These are phyloP conservation scores for Malurus melanocephalus DNA, from an alignment of 2,113 vertebrate genomes.

Conservation along the genomic window DNA sequence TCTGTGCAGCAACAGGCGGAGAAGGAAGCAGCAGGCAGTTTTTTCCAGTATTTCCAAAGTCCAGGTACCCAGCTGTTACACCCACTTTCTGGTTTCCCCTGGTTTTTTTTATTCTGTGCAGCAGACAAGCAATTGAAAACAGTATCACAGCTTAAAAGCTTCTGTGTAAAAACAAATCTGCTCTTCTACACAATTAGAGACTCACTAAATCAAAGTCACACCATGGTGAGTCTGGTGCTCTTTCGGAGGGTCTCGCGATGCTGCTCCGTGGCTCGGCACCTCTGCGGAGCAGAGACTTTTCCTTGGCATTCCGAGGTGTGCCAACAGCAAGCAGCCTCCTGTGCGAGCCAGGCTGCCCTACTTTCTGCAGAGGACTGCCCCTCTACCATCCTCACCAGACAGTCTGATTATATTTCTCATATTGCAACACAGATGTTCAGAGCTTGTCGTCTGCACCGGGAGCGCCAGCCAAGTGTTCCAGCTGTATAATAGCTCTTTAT, in stretches of 20 bases:
- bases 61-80: slow-evolving; percentile 65
- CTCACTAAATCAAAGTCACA: neutral
- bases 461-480: slow-evolving; percentile 20
- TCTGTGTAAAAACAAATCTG: slow-evolving; percentile 42
- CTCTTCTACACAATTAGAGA: slow-evolving; percentile 6
- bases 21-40: slow-evolving; percentile 48
- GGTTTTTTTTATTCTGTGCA: neutral
- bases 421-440: slow-evolving; percentile 5
- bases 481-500: neutral
- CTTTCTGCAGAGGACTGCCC: neutral
- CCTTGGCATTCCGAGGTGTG: neutral
- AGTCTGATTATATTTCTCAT: neutral
- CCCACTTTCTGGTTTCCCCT: slow-evolving; percentile 46
- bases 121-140: neutral
- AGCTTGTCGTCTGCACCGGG: neutral
- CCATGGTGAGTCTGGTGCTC: neutral
- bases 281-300: neutral
- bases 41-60: slow-evolving; percentile 30
- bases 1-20: slow-evolving; percentile 46
- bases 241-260: neutral
- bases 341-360: neutral
- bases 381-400: neutral
- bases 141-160: slow-evolving; percentile 30
- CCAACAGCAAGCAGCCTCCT: neutral
- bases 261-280: neutral